Percentiles rank a stretch among this genome's conserved stretches.
Evolutionary conservation across 2,888 invertebrate species (phyloP).

Genomic region (Melolontha melolontha): DNA sequence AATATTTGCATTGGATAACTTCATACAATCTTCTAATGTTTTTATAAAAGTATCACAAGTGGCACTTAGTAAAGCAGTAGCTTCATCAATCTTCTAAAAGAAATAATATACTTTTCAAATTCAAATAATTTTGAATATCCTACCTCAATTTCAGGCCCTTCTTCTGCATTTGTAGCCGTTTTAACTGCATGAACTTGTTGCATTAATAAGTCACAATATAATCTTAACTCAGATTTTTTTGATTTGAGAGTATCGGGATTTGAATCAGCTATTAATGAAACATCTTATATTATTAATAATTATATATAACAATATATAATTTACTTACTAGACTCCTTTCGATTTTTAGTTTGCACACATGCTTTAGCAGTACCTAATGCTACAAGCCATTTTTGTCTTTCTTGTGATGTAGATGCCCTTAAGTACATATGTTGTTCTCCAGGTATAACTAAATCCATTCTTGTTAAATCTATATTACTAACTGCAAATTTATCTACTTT

Average conservation of each 20-base stretch:
- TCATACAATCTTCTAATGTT: conserved; percentile 85
- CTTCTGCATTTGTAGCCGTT: conserved; percentile 71
- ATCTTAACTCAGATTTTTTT: conserved; percentile 81
- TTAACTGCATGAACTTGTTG: conserved; percentile 85
- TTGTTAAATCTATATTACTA: conserved; percentile 76
- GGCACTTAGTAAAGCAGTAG: conserved; percentile 77
- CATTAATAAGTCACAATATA: conserved; percentile 86
- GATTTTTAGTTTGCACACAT: conserved; percentile 60
- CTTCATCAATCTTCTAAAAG: conserved; percentile 78
- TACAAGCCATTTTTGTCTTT: conserved; percentile 85
- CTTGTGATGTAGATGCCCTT: conserved; percentile 80
- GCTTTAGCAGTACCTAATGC: conserved; percentile 85
- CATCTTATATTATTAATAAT: not conserved
- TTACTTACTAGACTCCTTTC: conserved; percentile 56
- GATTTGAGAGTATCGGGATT: conserved; percentile 74
- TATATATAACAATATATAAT: conserved; percentile 10
- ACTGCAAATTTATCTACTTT: conserved; percentile 66
- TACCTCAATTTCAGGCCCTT: conserved; percentile 73
- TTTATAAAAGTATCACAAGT: conserved; percentile 88
- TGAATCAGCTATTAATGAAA: conserved; percentile 64
- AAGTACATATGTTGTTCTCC: conserved; percentile 86
- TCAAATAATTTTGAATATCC: conserved; percentile 41
- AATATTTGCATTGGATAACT: conserved; percentile 67
- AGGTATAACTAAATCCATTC: conserved; percentile 84
- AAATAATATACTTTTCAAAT: conserved; percentile 37